These are phyloP conservation scores for Neotoma lepida DNA, from an alignment of 2,113 vertebrate species.

Conservation along the genomic window DNA sequence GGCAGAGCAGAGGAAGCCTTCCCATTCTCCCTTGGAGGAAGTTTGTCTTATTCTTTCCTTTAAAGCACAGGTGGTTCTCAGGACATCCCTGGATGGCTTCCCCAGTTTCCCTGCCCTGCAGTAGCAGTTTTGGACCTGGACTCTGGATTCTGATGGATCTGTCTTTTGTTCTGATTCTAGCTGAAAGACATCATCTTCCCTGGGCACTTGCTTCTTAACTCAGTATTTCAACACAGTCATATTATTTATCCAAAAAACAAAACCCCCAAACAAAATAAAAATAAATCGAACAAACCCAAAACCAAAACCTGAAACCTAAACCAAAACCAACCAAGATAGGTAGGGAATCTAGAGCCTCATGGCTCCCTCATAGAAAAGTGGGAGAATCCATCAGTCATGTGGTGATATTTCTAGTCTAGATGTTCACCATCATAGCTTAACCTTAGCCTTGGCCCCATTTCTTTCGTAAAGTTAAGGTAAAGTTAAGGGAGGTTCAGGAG, in stretches of 20 bases:
- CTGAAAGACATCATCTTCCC: conserved; percentile 64
- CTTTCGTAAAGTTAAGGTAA: conserved; percentile 31
- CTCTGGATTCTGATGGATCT: conserved; percentile 10
- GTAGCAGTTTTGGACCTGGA: background rate
- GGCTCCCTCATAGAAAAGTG: background rate
- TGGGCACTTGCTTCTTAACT: background rate
- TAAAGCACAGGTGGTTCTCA: background rate
- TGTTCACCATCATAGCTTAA: background rate
- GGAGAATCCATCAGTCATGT: background rate
- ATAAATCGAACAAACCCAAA: background rate
- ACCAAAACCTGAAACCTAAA: background rate
- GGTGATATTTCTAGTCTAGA: background rate
- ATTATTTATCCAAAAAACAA: background rate
- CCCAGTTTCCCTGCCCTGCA: background rate
- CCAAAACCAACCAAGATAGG: background rate
- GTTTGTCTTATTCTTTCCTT: background rate
- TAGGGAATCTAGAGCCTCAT: background rate
- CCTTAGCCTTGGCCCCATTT: background rate
- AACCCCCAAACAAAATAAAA: background rate
- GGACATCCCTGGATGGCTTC: background rate
- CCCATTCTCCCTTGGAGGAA: background rate
- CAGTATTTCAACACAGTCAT: background rate
- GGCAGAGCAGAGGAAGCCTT: conserved; percentile 1
- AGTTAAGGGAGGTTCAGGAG: background rate
- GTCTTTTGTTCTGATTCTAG: conserved; percentile 47